Evolutionary conservation across 1,140 invertebrate species (phyloP), one percentile per base, ranked within the genome.

Genomic region (Maconellicoccus hirsutus): DNA sequence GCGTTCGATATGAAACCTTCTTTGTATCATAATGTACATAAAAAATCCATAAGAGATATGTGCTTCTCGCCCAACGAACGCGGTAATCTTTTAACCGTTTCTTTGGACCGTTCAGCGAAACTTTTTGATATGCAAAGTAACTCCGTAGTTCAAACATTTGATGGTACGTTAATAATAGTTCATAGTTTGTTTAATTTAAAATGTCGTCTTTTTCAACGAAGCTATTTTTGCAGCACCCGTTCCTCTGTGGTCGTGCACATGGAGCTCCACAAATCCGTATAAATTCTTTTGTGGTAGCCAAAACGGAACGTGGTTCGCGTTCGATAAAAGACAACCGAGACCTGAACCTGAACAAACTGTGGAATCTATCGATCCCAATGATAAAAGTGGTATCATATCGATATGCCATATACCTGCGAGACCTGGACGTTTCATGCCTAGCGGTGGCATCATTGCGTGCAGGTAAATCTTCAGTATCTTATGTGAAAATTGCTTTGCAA

Each of bases 51-150:
- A 21, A 82, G 91, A 63, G 92, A 94, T 76, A 78, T 95, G 25
- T 81, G 83, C 0, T 91, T 95, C 76, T 88, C 89, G 74, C 83
- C 83, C 0, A 70, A 74, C 1, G 83, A 86, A 39, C 80, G 85
- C 52, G 85, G 89, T 71, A 76, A 89, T 10, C 77, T 94, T 4
- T 78, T 94, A 0, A 90, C 87, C 59, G 90, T 89, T 22, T 87
- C 87, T 7, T 82, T 93, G 71, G 93, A 96, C 77, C 86, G 88
- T 75, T 83, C 83, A 14, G 84, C 89, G 0, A 89, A 89, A 75
- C 78, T 95, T 14, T 85, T 88, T 27, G 82, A 89, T 79, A 76
- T 87, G 71, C 75, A 83, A 72, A 76, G 80, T 74, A 77, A 84
- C 74, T 26, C 80, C 22, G 75, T 81, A 73, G 76, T 83, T 3